Percentiles rank a stretch among this genome's conserved stretches.
Evolutionary conservation across 2,113 vertebrate genomes (phyloP).

Genomic region (Macrotis lagotis): DNA sequence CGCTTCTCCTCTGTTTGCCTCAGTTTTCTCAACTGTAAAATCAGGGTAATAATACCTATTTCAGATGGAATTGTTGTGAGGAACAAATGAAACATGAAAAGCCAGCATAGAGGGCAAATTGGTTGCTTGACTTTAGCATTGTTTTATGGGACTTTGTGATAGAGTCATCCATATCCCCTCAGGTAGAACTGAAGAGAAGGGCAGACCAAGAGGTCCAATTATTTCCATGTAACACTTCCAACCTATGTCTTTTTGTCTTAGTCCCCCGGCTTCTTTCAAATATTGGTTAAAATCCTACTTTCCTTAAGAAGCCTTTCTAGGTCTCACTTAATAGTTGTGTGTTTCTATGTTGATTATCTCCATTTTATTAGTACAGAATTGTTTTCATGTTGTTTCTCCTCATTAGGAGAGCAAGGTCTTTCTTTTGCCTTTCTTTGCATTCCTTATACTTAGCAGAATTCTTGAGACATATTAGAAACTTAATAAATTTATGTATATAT

Average conservation of each 20-base stretch:
- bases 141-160: neutral
- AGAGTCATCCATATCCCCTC: neutral
- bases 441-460: neutral
- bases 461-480: neutral
- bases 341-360: neutral
- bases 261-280: neutral
- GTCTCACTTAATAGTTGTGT: neutral
- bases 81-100: neutral
- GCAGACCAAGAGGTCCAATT: neutral
- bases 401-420: neutral
- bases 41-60: neutral
- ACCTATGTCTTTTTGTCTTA: neutral
- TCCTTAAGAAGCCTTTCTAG: neutral
- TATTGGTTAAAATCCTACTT: neutral
- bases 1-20: neutral
- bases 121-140: neutral
- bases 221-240: neutral
- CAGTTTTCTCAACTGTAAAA: neutral
- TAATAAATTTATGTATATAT: too few relatives aligned
- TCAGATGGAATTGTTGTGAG: neutral
- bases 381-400: neutral
- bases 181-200: neutral
- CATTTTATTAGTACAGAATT: neutral
- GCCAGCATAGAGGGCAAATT: neutral
- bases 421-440: neutral